Conservation (phyloP, 2,888 invertebrate species). For the Drosophila suboccidentalis region DNA sequence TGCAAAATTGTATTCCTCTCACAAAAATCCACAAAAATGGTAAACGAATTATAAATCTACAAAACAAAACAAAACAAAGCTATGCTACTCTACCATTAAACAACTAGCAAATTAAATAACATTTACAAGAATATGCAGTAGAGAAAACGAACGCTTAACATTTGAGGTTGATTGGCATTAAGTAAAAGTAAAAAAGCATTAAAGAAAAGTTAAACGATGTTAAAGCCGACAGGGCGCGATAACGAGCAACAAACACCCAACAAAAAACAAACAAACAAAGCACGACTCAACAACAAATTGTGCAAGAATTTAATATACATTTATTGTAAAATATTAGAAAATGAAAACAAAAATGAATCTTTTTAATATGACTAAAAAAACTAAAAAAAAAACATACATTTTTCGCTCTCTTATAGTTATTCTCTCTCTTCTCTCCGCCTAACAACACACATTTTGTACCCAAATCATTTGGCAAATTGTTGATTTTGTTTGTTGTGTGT, state of each 20-base stretch:
- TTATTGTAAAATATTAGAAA: constrained; percentile 75
- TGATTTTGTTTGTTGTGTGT: constrained; percentile 58
- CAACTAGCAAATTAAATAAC: constrained; percentile 59
- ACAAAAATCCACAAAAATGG: constrained; percentile 63
- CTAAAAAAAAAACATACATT: constrained; percentile 45
- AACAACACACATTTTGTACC: constrained; percentile 43
- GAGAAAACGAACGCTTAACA: constrained; percentile 78
- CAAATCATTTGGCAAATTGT: constrained; percentile 46
- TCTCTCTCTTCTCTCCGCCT: constrained; percentile 29
- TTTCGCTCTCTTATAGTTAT: constrained; percentile 62
- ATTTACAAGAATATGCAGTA: constrained; percentile 64
- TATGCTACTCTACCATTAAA: constrained; percentile 71
- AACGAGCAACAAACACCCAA: constrained; percentile 62
- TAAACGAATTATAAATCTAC: constrained; percentile 81
- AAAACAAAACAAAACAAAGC: constrained; percentile 43
- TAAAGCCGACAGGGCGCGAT: constrained; percentile 84
- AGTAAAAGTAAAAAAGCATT: constrained; percentile 56
- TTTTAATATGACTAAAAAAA: constrained; percentile 47
- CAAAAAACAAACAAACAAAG: constrained; percentile 41
- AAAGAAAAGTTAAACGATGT: constrained; percentile 78
- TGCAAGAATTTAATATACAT: constrained; percentile 67
- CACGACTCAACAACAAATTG: constrained; percentile 52
- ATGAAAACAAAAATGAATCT: constrained; percentile 28
- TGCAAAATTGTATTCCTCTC: constrained; percentile 78
- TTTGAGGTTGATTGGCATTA: constrained; percentile 85